phyloP scores from a whole-genome alignment of 2,797 vertebrate genomes.

The Rhinophrynus dorsalis region DNA sequence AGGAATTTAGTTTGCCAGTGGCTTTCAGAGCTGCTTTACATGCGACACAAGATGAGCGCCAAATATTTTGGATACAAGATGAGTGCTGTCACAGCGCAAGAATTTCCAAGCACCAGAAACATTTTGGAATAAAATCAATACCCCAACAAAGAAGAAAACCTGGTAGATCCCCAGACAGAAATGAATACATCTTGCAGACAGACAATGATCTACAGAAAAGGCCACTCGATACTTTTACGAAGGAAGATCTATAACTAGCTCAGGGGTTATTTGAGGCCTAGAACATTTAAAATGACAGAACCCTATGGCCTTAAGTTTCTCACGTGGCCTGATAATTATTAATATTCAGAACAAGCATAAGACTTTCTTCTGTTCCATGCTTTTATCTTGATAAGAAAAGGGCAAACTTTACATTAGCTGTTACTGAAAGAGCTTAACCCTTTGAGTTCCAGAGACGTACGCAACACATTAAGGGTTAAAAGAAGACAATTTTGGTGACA shows the following conservation, averaged over 20 bases:
- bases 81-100: not conserved
- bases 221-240: not conserved
- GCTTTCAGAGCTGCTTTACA: not conserved
- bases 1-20: not conserved
- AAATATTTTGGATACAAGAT: too few species aligned
- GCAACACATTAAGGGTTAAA: too few species aligned
- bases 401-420: too few species aligned
- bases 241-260: not conserved
- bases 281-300: slow-evolving; percentile 11
- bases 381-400: slow-evolving; percentile 17
- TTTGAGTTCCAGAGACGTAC: too few species aligned
- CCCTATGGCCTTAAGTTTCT: slow-evolving; percentile 10
- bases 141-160: not conserved
- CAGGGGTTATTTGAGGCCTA: slow-evolving; percentile 23
- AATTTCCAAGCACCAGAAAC: not conserved
- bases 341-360: slow-evolving; percentile 4
- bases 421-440: too few species aligned
- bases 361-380: not conserved
- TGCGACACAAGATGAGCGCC: not conserved
- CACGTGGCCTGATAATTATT: slow-evolving; percentile 17
- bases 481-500: too few species aligned
- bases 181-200: not conserved
- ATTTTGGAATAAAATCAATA: not conserved
- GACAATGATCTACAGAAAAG: not conserved
- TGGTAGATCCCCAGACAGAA: not conserved